Evolutionary conservation across 2,797 vertebrate species (phyloP), one percentile per base, ranked within the genome.

Genomic region (Rousettus madagascariensis): DNA sequence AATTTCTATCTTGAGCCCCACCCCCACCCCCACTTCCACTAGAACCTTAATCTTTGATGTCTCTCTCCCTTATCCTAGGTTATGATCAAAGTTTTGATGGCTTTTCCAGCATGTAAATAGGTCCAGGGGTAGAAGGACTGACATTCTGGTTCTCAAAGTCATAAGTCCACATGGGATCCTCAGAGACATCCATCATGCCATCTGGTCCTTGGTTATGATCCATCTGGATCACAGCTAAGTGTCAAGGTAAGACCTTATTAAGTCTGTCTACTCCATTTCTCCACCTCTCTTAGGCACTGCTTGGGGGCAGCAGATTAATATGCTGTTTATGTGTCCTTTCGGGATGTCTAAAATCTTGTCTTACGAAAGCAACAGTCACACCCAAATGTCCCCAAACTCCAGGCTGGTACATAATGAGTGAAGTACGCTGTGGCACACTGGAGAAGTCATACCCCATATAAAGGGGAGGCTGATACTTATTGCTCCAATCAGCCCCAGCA

Each of bases 221-320:
- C 28, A 30, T 69, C 30, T 84, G 85, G 51, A 12, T 78, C 72
- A 78, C 22, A 94, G 38, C 36, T 86, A 65, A 93, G 33, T 78
- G 33, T 92, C 90, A 86, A 93, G 74, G 66, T 49, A 90, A 92
- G 36, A 90, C 38, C 53, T 55, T 87, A 30, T 51, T 90, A 80
- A 96, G 65, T 33, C 65, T 84, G 12, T 82, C 49, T 78, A 17
- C 38, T 16, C 15, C 8, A 38, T 90, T 79, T 92, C 38, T 86
- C 80, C 33, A 68, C 8, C 38, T 86, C 24, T 74, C 24, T 74
- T 77, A 8, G n/a, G 15, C 20, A 49, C 51, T 82, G 53, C 26
- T 79, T 88, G 13, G 28, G n/a, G 2, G 53, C 43, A 82, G 49
- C 57, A 94, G 33, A 92, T 86, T 95, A 90, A 92, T 93, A 26